phyloP scores from a whole-genome alignment of 2,113 vertebrate genomes.

The Nothoprocta perdicaria region DNA sequence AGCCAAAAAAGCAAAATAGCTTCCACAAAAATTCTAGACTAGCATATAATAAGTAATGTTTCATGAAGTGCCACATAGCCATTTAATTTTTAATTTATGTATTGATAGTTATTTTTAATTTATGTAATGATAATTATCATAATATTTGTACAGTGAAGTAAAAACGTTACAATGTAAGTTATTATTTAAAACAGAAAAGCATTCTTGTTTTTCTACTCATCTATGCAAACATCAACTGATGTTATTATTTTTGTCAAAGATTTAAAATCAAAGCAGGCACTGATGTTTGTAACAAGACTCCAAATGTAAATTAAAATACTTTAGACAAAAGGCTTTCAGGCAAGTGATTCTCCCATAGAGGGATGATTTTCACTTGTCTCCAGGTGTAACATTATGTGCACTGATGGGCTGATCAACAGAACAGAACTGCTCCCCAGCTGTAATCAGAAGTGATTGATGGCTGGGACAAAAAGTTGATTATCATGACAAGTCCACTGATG shows the following conservation, averaged over 20 bases:
- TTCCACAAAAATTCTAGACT: conserved; percentile 41
- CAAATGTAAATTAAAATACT: conserved; percentile 68
- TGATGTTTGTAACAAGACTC: conserved; percentile 52
- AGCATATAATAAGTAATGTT: conserved; percentile 4
- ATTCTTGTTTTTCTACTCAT: conserved; percentile 9
- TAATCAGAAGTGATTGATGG: conserved; percentile 84
- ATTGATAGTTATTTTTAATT: conserved; percentile 56
- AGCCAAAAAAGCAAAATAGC: conserved; percentile 28
- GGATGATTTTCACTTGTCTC: conserved; percentile 76
- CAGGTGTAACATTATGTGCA: conserved; percentile 81
- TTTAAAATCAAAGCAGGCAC: conserved; percentile 50
- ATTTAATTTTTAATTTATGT: conserved; percentile 55
- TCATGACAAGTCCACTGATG: conserved; percentile 78
- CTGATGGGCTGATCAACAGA: conserved; percentile 82
- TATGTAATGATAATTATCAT: conserved; percentile 45
- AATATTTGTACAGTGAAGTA: conserved; percentile 46
- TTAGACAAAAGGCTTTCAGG: conserved; percentile 70
- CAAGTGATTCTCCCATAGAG: conserved; percentile 59
- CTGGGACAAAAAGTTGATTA: conserved; percentile 85
- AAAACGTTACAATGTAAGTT: conserved; percentile 1
- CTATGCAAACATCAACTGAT: conserved; percentile 30
- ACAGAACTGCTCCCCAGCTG: conserved; percentile 76
- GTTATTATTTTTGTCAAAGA: conserved; percentile 47
- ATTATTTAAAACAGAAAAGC: not conserved
- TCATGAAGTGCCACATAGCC: not conserved